Evolutionary conservation across 2,113 vertebrate genomes (phyloP).

Genomic region (Epinephelus cyanopodus): DNA sequence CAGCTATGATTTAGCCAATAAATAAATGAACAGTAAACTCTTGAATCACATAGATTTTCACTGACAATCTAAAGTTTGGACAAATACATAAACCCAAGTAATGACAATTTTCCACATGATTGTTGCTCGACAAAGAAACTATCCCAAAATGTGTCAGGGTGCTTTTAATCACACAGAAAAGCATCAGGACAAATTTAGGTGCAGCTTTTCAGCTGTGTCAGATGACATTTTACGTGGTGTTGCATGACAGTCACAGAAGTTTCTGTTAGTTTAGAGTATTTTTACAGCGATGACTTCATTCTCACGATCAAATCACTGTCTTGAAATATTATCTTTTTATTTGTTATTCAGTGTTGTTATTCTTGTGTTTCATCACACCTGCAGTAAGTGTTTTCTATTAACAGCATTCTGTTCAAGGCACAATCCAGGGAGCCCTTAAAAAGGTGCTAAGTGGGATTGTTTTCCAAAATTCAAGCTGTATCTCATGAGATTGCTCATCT

Average conservation of each 20-base stretch:
- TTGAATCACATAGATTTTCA: background rate
- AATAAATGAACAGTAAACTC: background rate
- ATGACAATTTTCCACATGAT: background rate
- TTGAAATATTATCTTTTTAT: background rate
- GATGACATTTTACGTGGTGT: slow-evolving; percentile 11
- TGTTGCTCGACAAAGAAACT: background rate
- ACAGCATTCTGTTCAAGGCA: background rate
- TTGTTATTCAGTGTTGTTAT: background rate
- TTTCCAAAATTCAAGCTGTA: slow-evolving; percentile 29
- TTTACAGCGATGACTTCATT: background rate
- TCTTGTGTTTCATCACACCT: background rate
- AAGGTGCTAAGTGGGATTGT: slow-evolving; percentile 20
- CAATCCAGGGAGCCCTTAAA: background rate
- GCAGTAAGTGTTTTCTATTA: slow-evolving; percentile 12
- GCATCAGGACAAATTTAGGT: slow-evolving; percentile 15
- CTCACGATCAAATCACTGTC: background rate
- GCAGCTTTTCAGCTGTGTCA: background rate
- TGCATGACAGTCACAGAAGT: slow-evolving; percentile 24
- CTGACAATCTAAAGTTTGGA: background rate
- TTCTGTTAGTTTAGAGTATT: background rate
- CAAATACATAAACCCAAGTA: background rate
- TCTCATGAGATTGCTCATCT: slow-evolving; percentile 26
- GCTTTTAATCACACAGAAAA: background rate
- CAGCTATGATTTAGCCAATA: no score
- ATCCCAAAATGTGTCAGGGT: no score